Evolutionary conservation across 2,888 invertebrate species (phyloP), one percentile per base, ranked within the genome.

Genomic region (Chelonus formosanus): DNA sequence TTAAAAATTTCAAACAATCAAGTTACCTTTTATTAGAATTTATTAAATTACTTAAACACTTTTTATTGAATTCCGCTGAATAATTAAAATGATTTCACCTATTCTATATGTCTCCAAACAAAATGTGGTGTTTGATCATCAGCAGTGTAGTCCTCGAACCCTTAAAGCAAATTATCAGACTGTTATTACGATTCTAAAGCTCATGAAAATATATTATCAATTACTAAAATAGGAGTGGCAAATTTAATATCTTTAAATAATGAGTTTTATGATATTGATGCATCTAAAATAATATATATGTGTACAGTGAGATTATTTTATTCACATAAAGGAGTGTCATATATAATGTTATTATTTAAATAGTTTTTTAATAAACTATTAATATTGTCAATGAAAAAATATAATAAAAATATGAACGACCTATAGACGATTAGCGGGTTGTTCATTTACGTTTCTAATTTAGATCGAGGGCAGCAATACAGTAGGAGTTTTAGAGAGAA

Each of bases 381-480:
- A 34, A 50, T 43, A 43, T 44, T 45, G 32, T 57, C 6, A 47
- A 34, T 5, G 34, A 52, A 40, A 52, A 44, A 40, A 43, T 20
- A 20, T 20, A 20, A 20, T 20, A 20, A 20, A 61, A 52, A 61
- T 32, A 40, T 31, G 32, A 50, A 52, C 10, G 53, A 45, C 34
- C 34, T 43, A 43, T 52, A 32, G 43, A 70, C 74, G 73, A 78
- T 80, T 76, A 79, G 73, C 76, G 73, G 75, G 73, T 78, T 71
- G 73, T 72, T 71, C 76, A 74, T 75, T 75, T 73, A 76, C 76
- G 71, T 72, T 70, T 67, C 71, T 70, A 75, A 80, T 80, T 74
- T 77, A 76, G 78, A 78, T 76, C 80, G 79, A 80, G 80, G 80
- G 69, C 67, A 67, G 61, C 65, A 70, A 10, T 47, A 54, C 32